A percentile compares a stretch with the other conserved stretches of the same genome.
Conservation (phyloP, 2,797 vertebrate species). For the Danio albolineatus region DNA sequence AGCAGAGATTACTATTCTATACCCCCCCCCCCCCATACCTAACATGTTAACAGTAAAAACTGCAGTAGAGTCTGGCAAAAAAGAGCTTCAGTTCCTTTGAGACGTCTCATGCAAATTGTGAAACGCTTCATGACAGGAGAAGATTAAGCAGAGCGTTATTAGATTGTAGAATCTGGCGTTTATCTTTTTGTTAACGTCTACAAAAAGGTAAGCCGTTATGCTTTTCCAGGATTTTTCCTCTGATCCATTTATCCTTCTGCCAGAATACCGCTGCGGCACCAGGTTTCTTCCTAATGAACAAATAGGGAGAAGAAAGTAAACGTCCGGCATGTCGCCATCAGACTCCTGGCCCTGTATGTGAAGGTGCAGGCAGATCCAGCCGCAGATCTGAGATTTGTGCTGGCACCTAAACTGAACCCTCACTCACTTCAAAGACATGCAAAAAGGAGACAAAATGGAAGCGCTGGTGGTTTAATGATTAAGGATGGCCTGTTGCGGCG, state of each 20-base stretch:
- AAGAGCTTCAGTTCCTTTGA: too few species aligned
- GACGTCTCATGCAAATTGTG: neutral
- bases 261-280: neutral
- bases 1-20: too few species aligned
- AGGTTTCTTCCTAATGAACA: constrained; percentile 19
- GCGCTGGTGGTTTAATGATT: constrained; percentile 54
- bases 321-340: neutral
- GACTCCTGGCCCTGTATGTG: neutral
- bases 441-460: constrained; percentile 50
- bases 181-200: neutral
- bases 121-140: neutral
- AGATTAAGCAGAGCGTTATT: neutral
- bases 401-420: constrained; percentile 50
- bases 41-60: neutral
- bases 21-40: too few species aligned
- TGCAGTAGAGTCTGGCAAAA: neutral
- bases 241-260: neutral
- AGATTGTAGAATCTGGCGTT: neutral
- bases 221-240: neutral
- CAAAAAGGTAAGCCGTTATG: neutral
- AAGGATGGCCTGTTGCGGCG: constrained; percentile 49
- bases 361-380: constrained; percentile 13
- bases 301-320: constrained; percentile 1
- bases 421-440: constrained; percentile 53
- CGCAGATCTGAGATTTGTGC: neutral